These are phyloP conservation scores for Gambusia yucatana DNA, from an alignment of 2,797 vertebrate genomes.

Conservation along the genomic window DNA sequence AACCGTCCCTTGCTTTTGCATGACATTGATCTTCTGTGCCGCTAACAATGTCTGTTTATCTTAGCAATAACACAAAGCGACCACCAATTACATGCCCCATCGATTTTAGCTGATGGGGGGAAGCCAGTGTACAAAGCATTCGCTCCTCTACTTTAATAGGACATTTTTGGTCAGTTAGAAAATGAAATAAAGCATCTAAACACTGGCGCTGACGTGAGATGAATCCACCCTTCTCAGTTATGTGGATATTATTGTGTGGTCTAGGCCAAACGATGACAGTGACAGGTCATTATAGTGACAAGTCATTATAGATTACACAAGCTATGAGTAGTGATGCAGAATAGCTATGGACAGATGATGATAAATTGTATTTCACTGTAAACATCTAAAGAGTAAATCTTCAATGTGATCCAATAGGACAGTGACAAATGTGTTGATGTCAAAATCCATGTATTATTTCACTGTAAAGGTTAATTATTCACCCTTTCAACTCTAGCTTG, in stretches of 20 bases:
- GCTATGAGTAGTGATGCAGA: conserved; percentile 39
- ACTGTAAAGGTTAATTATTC: conserved; percentile 23
- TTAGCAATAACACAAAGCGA: conserved; percentile 77
- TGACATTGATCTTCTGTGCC: conserved; percentile 71
- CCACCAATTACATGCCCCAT: conserved; percentile 77
- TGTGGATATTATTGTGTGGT: conserved; percentile 49
- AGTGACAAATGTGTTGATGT: conserved; percentile 7
- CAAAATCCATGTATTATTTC: conserved; percentile 3
- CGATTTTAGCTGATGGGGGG: conserved; percentile 68
- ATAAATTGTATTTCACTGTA: conserved; percentile 27
- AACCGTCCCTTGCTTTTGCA: conserved; percentile 39
- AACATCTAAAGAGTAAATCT: conserved; percentile 17
- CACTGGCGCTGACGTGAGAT: conserved; percentile 52
- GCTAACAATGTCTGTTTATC: conserved; percentile 76
- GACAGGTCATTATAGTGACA: conserved; percentile 17
- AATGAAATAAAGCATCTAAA: conserved; percentile 65
- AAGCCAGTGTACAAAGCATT: conserved; percentile 70
- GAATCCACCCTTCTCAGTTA: conserved; percentile 47
- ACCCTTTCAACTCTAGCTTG: conserved; percentile 24
- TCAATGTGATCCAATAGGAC: background rate
- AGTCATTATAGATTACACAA: conserved; percentile 38
- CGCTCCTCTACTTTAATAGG: conserved; percentile 65
- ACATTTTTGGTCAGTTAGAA: conserved; percentile 66
- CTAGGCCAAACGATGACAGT: conserved; percentile 57
- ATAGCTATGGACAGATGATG: conserved; percentile 39